Conservation (phyloP, 2,797 vertebrate species). For the Linurgus olivaceus region DNA sequence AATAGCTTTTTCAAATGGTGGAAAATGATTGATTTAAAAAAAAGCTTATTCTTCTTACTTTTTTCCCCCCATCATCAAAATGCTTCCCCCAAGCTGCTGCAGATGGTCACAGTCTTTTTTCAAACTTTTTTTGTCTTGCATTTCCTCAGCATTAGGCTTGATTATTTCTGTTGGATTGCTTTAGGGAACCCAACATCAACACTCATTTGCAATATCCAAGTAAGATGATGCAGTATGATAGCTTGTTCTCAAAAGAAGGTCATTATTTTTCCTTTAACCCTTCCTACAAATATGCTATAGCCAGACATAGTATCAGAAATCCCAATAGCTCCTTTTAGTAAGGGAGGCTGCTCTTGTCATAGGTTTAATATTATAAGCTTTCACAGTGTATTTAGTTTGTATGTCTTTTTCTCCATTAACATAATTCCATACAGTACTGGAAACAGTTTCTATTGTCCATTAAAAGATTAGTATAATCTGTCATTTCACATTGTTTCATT, state of each 20-base stretch:
- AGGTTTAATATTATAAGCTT: background rate
- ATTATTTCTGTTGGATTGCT: conserved; percentile 46
- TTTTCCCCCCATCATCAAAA: background rate
- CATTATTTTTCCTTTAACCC: conserved; percentile 13
- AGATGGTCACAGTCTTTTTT: conserved; percentile 37
- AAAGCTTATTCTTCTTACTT: background rate
- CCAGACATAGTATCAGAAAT: background rate
- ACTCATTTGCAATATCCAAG: background rate
- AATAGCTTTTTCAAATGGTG: conserved; percentile 4
- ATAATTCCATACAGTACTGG: background rate
- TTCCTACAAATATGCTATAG: background rate
- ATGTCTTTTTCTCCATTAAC: background rate
- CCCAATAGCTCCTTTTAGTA: background rate
- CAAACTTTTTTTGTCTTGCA: conserved; percentile 9
- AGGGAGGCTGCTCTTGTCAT: background rate
- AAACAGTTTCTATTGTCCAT: background rate
- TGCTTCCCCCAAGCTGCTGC: conserved; percentile 10
- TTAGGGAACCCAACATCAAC: conserved; percentile 28
- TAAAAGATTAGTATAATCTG: background rate
- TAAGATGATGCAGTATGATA: background rate
- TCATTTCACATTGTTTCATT: background rate
- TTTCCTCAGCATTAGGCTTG: conserved; percentile 38
- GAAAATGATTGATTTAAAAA: conserved; percentile 14
- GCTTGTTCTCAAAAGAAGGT: background rate
- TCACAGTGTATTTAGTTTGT: background rate